Evolutionary conservation across 2,113 vertebrate species (phyloP), one percentile per base, ranked within the genome.

Genomic region (Gambusia affinis): DNA sequence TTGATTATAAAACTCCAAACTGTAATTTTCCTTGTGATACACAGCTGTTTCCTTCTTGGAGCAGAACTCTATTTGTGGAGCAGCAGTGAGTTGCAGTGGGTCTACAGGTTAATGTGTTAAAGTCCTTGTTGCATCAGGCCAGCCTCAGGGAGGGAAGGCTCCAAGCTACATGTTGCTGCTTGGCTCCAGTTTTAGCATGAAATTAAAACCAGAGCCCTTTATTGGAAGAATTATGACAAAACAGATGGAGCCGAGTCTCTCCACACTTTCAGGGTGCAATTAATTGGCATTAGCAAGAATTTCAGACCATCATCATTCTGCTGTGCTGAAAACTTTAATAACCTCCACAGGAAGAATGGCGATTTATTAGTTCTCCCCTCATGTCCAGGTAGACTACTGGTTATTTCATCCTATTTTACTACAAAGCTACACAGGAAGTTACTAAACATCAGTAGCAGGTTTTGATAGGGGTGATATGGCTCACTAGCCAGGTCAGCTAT

Each of bases 141-240:
- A 10, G 57, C 75, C 78, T 79, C 15, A 1, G 29, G 28, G 15
- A 44, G 60, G 72, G 64, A 66, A 51, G 77, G 62, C 73, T 73
- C 27, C 0, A 44, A 73, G 91, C 88, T 92, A 92, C 91, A 91
- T 82, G 7, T 78, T 5, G 80, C 86, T 89, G 80, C 88, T 88
- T 74, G 86, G 75, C 42, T 85, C 76, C 73, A 66, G 51, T 79
- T 79, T 75, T 60, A 75, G 65, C 77, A 47, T 22, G 12, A 78
- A 69, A 74, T 67, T 79, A 65, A 57, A 82, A 88, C 74, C 70
- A 85, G 77, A 89, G 84, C 84, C 85, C 82, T 90, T 87, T 33
- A 75, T 60, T 72, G 63, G 60, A 71, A 76, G 47, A 84, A 22
- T 70, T 35, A 33, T 12, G 19, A 51, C 68, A 74, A 65, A 61